Percentiles rank a stretch among this genome's conserved stretches.
Evolutionary conservation across 2,113 vertebrate species (phyloP).

Genomic region (Pelecanus crispus): DNA sequence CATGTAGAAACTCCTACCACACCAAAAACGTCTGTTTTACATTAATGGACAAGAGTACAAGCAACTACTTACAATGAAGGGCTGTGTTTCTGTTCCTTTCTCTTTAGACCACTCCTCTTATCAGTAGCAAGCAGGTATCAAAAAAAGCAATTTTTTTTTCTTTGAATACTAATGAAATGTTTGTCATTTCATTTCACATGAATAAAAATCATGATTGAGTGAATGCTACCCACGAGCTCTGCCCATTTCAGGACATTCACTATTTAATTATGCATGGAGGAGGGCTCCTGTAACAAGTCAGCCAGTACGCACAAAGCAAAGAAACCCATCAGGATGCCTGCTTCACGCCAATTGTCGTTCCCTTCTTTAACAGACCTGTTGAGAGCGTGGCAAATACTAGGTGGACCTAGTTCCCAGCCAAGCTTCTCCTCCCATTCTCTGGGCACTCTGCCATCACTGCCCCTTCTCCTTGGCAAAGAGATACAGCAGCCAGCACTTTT

Average conservation of each 20-base stretch:
- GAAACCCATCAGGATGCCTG: neutral
- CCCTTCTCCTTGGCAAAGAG: neutral
- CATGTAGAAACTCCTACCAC: neutral
- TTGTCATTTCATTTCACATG: neutral
- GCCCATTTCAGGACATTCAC: neutral
- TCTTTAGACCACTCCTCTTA: neutral
- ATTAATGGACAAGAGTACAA: neutral
- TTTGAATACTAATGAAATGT: neutral
- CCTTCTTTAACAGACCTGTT: neutral
- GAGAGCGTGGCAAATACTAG: neutral
- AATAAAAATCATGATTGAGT: neutral
- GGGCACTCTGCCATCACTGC: neutral
- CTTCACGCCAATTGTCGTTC: neutral
- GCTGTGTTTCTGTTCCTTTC: neutral
- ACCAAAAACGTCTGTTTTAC: neutral
- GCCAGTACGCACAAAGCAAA: neutral
- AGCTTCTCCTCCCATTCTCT: neutral
- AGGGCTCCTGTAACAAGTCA: neutral
- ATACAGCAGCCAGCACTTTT: neutral
- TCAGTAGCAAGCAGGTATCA: neutral
- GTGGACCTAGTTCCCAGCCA: neutral
- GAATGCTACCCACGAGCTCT: neutral
- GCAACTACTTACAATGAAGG: neutral
- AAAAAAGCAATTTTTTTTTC: neutral
- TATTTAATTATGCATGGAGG: neutral